Evolutionary conservation across 2,797 vertebrate species (phyloP).

Genomic region (Enteromius argenteus): DNA sequence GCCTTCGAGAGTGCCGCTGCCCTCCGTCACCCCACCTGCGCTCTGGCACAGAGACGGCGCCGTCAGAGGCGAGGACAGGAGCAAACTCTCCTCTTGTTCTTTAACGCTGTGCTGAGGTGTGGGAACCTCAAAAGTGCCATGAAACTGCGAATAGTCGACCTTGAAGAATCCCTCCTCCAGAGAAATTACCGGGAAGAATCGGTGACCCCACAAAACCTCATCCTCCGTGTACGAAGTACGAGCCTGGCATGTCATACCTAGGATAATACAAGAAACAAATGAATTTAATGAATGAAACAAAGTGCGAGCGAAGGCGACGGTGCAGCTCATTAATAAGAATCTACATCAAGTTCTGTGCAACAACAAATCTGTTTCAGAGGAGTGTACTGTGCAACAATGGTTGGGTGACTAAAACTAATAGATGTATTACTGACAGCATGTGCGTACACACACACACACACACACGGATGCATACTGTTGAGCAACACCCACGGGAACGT

Average conservation of each 20-base stretch:
- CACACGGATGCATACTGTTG: constrained; percentile 51
- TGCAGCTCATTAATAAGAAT: not conserved
- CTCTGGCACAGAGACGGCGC: constrained; percentile 96
- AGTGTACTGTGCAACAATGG: constrained; percentile 12
- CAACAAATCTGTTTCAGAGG: constrained; percentile 15
- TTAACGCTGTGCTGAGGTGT: constrained; percentile 96
- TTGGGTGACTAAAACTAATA: constrained; percentile 44
- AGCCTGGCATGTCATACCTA: constrained; percentile 99
- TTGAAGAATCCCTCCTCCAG: constrained; percentile 99
- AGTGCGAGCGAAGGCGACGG: not conserved
- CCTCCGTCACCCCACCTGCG: constrained; percentile 80
- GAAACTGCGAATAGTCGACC: constrained; percentile 99
- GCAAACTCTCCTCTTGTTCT: constrained; percentile 96
- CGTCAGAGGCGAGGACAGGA: constrained; percentile 97
- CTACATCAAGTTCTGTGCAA: constrained; percentile 5
- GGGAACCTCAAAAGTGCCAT: constrained; percentile 96
- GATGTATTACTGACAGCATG: constrained; percentile 47
- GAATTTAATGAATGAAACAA: not conserved
- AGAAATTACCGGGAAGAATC: constrained; percentile 97
- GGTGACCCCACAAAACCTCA: constrained; percentile 98
- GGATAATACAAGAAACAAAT: constrained; percentile 11
- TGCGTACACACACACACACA: constrained; percentile 16
- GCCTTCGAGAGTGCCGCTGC: constrained; percentile 87
- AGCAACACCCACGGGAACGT: constrained; percentile 61
- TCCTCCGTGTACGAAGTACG: constrained; percentile 98